Conservation (phyloP, 1,140 invertebrate species). For the Aphelinus certus region DNA sequence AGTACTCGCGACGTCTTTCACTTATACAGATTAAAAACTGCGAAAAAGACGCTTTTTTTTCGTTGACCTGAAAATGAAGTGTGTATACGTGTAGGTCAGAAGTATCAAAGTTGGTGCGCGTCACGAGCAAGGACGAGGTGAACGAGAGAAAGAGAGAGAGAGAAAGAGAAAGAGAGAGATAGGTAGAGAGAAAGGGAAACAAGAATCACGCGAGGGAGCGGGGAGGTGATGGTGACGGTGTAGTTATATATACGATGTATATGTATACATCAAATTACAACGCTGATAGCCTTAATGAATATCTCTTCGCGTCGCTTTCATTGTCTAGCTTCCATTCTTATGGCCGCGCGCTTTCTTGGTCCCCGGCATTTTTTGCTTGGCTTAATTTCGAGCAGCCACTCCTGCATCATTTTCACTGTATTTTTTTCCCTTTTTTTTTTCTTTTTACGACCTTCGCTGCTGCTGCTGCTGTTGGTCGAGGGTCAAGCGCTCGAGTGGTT, state of each 20-base stretch:
- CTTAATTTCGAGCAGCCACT: not conserved
- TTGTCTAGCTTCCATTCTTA: not conserved
- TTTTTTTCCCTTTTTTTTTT: not conserved
- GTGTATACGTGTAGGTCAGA: not conserved
- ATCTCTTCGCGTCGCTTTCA: not conserved
- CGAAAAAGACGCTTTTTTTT: conserved; percentile 18
- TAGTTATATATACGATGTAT: not conserved
- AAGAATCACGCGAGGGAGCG: conserved; percentile 17
- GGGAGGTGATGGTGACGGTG: not conserved
- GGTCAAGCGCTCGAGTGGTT: not conserved
- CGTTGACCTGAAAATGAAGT: conserved; percentile 22
- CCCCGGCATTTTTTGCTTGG: not conserved
- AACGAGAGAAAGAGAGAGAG: conserved; percentile 17
- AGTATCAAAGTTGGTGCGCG: not conserved
- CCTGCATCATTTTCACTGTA: not conserved
- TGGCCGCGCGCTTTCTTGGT: not conserved
- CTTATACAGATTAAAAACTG: not conserved
- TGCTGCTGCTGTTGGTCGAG: too few relatives aligned
- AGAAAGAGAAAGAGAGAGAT: conserved; percentile 28
- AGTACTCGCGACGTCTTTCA: not conserved
- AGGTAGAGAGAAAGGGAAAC: conserved; percentile 29
- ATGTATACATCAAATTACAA: conserved; percentile 25
- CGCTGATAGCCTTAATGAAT: conserved; percentile 18
- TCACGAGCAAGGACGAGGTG: conserved; percentile 13
- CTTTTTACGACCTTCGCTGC: not conserved